Evolutionary conservation across 2,797 vertebrate species (phyloP), one percentile per base, ranked within the genome.

Genomic region (Phalanger gymnotis): DNA sequence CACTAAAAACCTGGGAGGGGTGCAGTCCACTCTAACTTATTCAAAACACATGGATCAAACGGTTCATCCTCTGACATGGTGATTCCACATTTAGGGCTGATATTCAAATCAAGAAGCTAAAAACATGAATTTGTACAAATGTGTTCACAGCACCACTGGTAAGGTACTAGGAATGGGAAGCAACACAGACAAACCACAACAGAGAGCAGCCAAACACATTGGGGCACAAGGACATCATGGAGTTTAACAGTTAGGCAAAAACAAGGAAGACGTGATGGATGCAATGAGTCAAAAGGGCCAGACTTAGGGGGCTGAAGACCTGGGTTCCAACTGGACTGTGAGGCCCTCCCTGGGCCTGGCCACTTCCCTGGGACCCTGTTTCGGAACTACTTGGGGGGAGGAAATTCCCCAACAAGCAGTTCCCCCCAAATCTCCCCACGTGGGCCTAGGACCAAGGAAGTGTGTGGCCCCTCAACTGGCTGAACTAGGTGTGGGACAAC

Each of bases 1-100:
- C 51, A 28, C n/a, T 95, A 95, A 92, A 95, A 96, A 95, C 95
- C 93, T 40, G 73, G 94, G 52, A 96, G 3, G 19, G 19, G 66
- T 22, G 2, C 19, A 91, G 40, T 53, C 53, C 95, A 55, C 54
- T 94, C 40, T 95, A 34, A 91, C 53, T 93, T 87, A 25, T n/a
- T 95, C 93, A 90, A 0, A 91, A 55, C 31, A 94, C 81, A 93
- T 47, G n/a, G 22, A 47, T 47, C 25, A 47, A 87, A 47, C 40
- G 47, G 73, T 16, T 51, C 25, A 11, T 87, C 40, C 73, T 51
- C 40, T 25, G 73, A 25, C 22, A 11, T 28, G 25, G 40, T 11
- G 73, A 51, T 51, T 51, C 73, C 25, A 87, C 40, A 87, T 27
- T 47, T 27, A 27, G 40, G 73, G 22, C 40, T 87, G 1, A 87